Conservation (phyloP, 2,888 invertebrate species). For the Pachliopta kotzebuea region DNA sequence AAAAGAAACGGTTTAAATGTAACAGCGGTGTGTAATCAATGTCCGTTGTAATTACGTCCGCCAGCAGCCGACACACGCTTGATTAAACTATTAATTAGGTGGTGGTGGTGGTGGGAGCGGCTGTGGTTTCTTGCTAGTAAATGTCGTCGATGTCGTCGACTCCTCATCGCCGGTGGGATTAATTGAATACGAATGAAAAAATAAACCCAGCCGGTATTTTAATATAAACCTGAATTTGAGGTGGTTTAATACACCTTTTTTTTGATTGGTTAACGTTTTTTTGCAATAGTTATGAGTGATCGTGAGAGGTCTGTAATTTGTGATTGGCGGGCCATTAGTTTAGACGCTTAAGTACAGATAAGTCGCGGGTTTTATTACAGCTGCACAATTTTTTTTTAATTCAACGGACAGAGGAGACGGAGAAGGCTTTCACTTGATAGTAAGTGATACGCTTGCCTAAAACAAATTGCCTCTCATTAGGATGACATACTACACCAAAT, state of each 20-base stretch:
- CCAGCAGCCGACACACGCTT: conserved; percentile 8
- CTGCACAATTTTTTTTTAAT: too few species aligned
- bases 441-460: too few species aligned
- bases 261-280: not conserved
- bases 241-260: conserved; percentile 13
- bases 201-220: conserved; percentile 18
- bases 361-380: too few species aligned
- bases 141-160: conserved; percentile 19
- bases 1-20: conserved; percentile 39
- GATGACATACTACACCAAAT: too few species aligned
- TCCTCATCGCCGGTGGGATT: conserved; percentile 11
- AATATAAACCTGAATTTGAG: conserved; percentile 4
- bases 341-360: too few species aligned
- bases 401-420: too few species aligned
- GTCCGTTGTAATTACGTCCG: conserved; percentile 10
- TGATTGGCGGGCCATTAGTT: conserved; percentile 12
- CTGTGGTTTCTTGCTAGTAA: conserved; percentile 4
- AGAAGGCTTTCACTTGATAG: too few species aligned
- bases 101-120: conserved; percentile 2
- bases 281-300: too few species aligned
- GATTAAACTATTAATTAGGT: conserved; percentile 16
- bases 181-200: conserved; percentile 16
- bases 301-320: too few species aligned
- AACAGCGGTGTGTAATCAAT: conserved; percentile 40
- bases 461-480: too few species aligned